Base-by-base conservation (phyloP, 35 echinoderm and acorn worm genomes). In the Lytechinus variegatus region DNA sequence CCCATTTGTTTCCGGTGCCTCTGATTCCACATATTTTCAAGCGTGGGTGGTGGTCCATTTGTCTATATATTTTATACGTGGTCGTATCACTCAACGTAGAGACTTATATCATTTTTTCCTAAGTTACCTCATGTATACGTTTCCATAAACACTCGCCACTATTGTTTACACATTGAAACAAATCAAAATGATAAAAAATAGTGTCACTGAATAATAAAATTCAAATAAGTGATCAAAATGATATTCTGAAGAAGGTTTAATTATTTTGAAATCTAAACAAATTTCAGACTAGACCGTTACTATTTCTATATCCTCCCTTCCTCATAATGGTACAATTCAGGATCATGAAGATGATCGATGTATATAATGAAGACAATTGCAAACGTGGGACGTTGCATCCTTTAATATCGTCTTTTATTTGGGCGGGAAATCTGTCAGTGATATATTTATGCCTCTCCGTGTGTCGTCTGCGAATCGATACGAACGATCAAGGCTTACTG, bases 391-490 rank as follows among this genome's bases (percentile, higher is more conserved):
- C 5, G 8, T 56, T 56, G 55, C 11, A 56, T n/a, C 66, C 66
- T 79, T 79, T 79, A 79, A 79, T 24, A n/a, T 79, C 66, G n/a
- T 79, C 66, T 79, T 79, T 79, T 79, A 79, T 79, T 79, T 79
- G 19, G 66, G 66, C 6, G 66, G 66, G 66, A 79, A 79, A 79
- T 79, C 16, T 79, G 66, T 79, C 66, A 79, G 66, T 79, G 66
- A 24, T n/a, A 4, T 4, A 24, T 24, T 79, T 79, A 24, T 19
- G 16, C 16, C 66, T 79, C 66, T 79, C 66, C 66, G 66, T 79
- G 66, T 79, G 66, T 79, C 66, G 66, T 79, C 66, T 79, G 61
- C 61, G 66, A 79, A 79, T 79, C 16, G 66, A 79, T 79, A 79
- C 66, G 19, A 79, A 16, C 66, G 66, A 79, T 79, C 66, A 79